These are phyloP conservation scores for Kuschelorhynchus macadamiae DNA, from an alignment of 2,888 invertebrate genomes.

Conservation along the genomic window DNA sequence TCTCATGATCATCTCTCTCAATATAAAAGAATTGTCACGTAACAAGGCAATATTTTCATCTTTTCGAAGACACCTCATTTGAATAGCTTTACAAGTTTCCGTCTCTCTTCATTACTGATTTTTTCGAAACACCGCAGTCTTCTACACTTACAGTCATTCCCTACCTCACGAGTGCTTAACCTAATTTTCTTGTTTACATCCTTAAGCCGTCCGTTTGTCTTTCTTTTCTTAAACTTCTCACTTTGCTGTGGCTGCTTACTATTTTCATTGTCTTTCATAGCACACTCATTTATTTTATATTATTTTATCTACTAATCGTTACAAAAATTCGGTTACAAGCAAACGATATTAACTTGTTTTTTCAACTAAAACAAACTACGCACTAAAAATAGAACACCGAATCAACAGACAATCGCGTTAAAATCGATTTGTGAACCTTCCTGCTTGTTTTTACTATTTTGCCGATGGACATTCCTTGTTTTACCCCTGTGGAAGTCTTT, in stretches of 20 bases:
- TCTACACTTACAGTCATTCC: neutral
- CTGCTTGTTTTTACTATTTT: too few species aligned
- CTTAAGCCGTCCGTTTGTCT: neutral
- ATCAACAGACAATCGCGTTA: neutral
- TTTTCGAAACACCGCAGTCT: neutral
- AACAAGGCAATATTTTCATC: too few species aligned
- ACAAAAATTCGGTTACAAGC: neutral
- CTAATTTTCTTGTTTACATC: constrained; percentile 9
- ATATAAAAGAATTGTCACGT: too few species aligned
- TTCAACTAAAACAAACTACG: neutral
- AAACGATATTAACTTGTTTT: neutral
- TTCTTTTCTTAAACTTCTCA: neutral
- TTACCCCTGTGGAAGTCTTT: too few species aligned
- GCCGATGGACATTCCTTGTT: too few species aligned
- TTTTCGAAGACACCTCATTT: neutral
- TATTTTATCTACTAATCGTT: too few species aligned
- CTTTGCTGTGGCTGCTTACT: too few species aligned
- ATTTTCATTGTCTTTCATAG: too few species aligned
- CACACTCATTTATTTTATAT: too few species aligned
- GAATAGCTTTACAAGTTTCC: neutral
- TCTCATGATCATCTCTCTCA: too few species aligned
- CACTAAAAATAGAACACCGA: neutral
- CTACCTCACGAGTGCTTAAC: constrained; percentile 1
- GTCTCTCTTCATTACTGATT: constrained; percentile 7
- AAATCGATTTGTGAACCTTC: too few species aligned